Base-by-base conservation (phyloP, 2,797 vertebrate genomes). In the Simalia tracyae region DNA sequence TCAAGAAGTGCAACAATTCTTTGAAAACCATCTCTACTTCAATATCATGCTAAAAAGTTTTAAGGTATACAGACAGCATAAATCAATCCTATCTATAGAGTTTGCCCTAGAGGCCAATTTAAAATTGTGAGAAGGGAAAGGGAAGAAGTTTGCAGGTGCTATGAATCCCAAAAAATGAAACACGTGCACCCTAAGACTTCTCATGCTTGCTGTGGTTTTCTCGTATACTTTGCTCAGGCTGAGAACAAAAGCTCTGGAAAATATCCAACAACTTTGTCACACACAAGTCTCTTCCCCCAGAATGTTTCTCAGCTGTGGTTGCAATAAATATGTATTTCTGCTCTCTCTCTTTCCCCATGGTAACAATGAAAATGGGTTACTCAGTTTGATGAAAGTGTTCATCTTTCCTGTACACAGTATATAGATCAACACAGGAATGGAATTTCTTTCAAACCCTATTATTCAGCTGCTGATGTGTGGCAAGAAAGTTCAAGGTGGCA, bases 391-490 rank as follows among this genome's bases (percentile, higher is more conserved):
- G 68, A 95, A 90, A 88, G 63, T 54, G 1, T 86, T 95, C 84
- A 87, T 95, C 95, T 95, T 95, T 94, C 95, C 86, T 96, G 61
- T 84, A 87, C 22, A 24, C 91, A n/a, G 86, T 89, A 93, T 92
- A 96, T 15, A 89, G 36, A n/a, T 86, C 50, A 96, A 90, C 94
- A 96, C 94, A 96, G 10, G 4, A 93, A 92, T 95, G 91, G 93
- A 95, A 86, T 87, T 95, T 90, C 94, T 90, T 88, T 66, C 36
- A 87, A 91, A 42, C 15, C 31, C 3, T 84, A 88, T 84, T 91
- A 88, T 60, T 90, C 92, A 42, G 59, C 72, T 31, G 84, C 31
- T 76, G 72, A 91, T 87, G 26, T 60, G 31, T 42, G 26, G 90
- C 86, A 3, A 31, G 54, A 95, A 96, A 97, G 95, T 96, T 92